Evolutionary conservation across 1,140 invertebrate genomes (phyloP).

Genomic region (Plectus sambesii): DNA sequence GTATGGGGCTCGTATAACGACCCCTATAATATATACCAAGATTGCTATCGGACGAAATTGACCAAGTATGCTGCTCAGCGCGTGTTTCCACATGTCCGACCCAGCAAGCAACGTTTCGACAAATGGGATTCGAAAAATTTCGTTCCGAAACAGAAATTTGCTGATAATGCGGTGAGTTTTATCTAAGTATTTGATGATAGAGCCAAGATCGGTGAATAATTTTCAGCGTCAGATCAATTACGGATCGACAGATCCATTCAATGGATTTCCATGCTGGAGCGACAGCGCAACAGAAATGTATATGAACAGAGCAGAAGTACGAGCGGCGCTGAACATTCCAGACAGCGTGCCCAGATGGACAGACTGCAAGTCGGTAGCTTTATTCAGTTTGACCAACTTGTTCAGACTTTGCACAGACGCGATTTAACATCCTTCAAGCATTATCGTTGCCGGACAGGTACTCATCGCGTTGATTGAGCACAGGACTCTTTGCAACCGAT

Average conservation of each 20-base stretch:
- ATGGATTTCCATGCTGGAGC: conserved; percentile 46
- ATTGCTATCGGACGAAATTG: conserved; percentile 24
- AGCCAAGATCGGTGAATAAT: conserved; percentile 8
- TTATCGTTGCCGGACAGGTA: no score
- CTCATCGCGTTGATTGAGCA: no score
- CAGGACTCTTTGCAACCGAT: no score
- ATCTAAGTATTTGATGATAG: conserved; percentile 49
- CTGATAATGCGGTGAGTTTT: conserved; percentile 39
- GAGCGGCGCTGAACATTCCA: conserved; percentile 47
- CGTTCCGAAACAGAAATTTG: conserved; percentile 6
- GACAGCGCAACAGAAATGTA: conserved; percentile 37
- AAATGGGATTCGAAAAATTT: conserved; percentile 11
- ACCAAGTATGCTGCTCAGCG: no score
- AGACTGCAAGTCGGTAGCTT: no score
- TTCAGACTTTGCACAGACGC: no score
- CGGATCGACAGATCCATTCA: conserved; percentile 11
- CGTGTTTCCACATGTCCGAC: conserved; percentile 4
- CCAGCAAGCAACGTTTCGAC: background rate
- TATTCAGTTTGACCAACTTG: no score
- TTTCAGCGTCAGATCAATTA: conserved; percentile 9
- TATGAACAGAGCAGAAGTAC: conserved; percentile 44
- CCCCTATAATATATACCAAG: conserved; percentile 25
- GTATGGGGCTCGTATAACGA: no score
- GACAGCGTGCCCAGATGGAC: no score
- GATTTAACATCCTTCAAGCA: no score